Evolutionary conservation across 2,888 invertebrate genomes (phyloP), one percentile per base, ranked within the genome.

Genomic region (Apamea sordens): DNA sequence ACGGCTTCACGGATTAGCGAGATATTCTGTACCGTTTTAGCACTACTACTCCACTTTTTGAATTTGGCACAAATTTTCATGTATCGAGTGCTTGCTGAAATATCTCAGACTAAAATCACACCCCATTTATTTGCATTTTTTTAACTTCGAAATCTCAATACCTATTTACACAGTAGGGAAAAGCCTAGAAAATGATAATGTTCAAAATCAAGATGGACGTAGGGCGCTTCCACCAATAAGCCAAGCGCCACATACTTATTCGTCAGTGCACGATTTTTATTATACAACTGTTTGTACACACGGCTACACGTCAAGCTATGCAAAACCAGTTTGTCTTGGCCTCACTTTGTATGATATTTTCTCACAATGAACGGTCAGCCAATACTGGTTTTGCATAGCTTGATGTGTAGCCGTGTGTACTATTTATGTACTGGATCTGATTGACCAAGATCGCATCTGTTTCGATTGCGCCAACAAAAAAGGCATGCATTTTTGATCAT

Each of bases 21-120:
- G n/a, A 79, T 21, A 81, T 11, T 81, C 41, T 36, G 75, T 89
- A 89, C 89, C 90, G 89, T 90, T 89, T 64, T 21, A 80, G 65
- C 10, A 77, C 80, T 84, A 89, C 82, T 89, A 71, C 44, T 86
- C 90, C 28, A 89, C 76, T 86, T 89, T 82, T 79, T 74, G 13
- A 84, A 63, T 73, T 63, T 88, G 76, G 67, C 67, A 89, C 80
- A 72, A 36, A 78, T 59, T 71, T 28, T 7, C 24, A 32, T 50
- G 1, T 77, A 36, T 21, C n/a, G 10, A 76, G n/a, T 56, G 36
- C 36, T 71, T 7, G 36, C n/a, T 36, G 63, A 18, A 18, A 61
- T 61, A 61, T 63, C n/a, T n/a, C n/a, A 18, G 18, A 36, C 6
- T 61, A 24, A 32, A 70, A 69, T 50, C 32, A 50, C 21, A 70